phyloP scores from a whole-genome alignment of 2,888 invertebrate genomes.

The Oligia fasciuncula region DNA sequence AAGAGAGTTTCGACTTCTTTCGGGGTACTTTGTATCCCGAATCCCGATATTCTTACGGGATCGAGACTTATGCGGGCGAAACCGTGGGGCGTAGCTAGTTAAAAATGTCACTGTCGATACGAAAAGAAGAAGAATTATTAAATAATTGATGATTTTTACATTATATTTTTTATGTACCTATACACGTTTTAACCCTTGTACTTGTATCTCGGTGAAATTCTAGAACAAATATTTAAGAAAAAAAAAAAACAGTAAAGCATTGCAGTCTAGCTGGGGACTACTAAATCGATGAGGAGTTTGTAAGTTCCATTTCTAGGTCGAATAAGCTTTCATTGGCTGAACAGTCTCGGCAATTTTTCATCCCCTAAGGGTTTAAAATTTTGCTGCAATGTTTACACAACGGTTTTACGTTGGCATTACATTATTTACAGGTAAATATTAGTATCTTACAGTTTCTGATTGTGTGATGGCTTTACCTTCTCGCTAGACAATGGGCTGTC shows the following conservation, averaged over 20 bases:
- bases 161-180: background rate
- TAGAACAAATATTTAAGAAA: background rate
- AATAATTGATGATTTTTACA: background rate
- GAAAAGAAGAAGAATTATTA: no score
- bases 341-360: conserved; percentile 28
- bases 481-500: background rate
- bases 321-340: conserved; percentile 30
- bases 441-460: background rate
- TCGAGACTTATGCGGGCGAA: no score
- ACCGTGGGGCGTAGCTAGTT: no score
- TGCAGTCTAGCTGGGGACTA: conserved; percentile 23
- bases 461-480: background rate
- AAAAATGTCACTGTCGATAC: no score
- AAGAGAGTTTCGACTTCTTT: no score
- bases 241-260: conserved; percentile 4
- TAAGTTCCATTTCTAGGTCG: conserved; percentile 33
- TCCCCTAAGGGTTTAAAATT: conserved; percentile 19
- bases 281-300: conserved; percentile 17
- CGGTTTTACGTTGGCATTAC: background rate
- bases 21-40: no score
- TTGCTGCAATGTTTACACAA: conserved; percentile 4
- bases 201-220: background rate
- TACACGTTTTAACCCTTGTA: no score
- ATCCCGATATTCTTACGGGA: no score
- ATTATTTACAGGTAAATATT: conserved; percentile 3